Percentiles rank a stretch among this genome's conserved stretches.
Evolutionary conservation across 2,113 vertebrate species (phyloP).

Genomic region (Brachyistius frenatus): DNA sequence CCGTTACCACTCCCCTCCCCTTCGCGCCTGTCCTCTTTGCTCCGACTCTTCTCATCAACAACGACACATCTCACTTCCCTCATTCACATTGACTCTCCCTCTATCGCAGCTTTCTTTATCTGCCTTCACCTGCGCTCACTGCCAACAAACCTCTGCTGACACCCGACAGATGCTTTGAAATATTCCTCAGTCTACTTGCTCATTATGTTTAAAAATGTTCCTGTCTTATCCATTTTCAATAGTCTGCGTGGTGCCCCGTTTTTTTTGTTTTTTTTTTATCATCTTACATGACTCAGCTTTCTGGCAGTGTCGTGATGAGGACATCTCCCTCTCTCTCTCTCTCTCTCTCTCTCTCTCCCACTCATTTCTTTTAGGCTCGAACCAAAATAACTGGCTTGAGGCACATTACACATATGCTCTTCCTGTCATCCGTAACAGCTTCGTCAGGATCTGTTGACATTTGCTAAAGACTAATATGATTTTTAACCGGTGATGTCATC

Average conservation of each 20-base stretch:
- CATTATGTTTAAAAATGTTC: slow-evolving; percentile 38
- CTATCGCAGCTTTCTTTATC: slow-evolving; percentile 39
- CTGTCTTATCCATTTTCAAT: slow-evolving; percentile 51
- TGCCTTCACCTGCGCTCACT: slow-evolving; percentile 15
- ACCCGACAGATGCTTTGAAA: slow-evolving; percentile 22
- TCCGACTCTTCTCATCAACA: slow-evolving; percentile 37
- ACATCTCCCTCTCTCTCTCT: slow-evolving; percentile 39
- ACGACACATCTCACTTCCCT: slow-evolving; percentile 12
- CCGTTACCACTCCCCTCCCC: slow-evolving; percentile 40
- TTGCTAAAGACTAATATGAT: slow-evolving; percentile 22
- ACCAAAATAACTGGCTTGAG: slow-evolving; percentile 50
- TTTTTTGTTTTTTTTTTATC: slow-evolving; percentile 45
- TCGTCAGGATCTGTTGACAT: slow-evolving; percentile 46
- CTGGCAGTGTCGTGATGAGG: slow-evolving; percentile 66
- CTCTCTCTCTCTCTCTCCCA: slow-evolving; percentile 29
- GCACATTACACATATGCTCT: slow-evolving; percentile 32
- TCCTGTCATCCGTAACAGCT: slow-evolving; percentile 43
- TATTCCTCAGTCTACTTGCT: not conserved
- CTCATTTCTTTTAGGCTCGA: slow-evolving; percentile 38
- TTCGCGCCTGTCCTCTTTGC: slow-evolving; percentile 5
- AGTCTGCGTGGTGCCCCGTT: slow-evolving; percentile 45
- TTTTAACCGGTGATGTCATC: slow-evolving; percentile 30
- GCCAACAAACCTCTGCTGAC: slow-evolving; percentile 10
- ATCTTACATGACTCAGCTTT: slow-evolving; percentile 83
- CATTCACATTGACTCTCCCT: slow-evolving; percentile 10